Conservation (phyloP, 2,797 vertebrate genomes). For the Amphiprion clarkii region DNA sequence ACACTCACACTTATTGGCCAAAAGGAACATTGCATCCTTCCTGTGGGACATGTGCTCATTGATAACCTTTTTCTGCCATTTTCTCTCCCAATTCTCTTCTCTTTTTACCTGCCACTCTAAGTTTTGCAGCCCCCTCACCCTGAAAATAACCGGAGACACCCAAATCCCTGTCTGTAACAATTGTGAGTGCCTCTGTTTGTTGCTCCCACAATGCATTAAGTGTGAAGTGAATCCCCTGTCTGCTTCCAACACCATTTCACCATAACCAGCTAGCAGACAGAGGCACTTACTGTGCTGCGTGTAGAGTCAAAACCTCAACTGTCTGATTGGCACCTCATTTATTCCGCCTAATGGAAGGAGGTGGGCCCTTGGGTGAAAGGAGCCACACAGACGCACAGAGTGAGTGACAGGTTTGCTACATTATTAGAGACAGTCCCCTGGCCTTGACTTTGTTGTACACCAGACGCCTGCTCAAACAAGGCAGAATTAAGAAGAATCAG, state of each 20-base stretch:
- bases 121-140: constrained; percentile 28
- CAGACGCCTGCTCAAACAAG: constrained; percentile 50
- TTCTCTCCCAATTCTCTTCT: background rate
- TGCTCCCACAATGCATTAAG: constrained; percentile 38
- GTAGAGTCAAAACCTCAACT: constrained; percentile 56
- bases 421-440: constrained; percentile 61
- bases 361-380: constrained; percentile 59
- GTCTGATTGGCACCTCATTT: constrained; percentile 77
- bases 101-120: constrained; percentile 31
- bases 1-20: constrained; percentile 2
- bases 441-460: constrained; percentile 60
- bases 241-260: constrained; percentile 42
- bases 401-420: constrained; percentile 60
- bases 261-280: constrained; percentile 50
- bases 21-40: background rate
- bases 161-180: constrained; percentile 43
- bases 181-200: constrained; percentile 58
- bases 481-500: constrained; percentile 57
- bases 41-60: too few species aligned
- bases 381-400: constrained; percentile 28
- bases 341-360: constrained; percentile 70
- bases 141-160: constrained; percentile 49
- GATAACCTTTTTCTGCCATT: background rate
- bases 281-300: constrained; percentile 46
- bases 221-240: constrained; percentile 57